These are phyloP conservation scores for Agrenia bidenticulata DNA, from an alignment of 2,888 invertebrate genomes.

Conservation along the genomic window DNA sequence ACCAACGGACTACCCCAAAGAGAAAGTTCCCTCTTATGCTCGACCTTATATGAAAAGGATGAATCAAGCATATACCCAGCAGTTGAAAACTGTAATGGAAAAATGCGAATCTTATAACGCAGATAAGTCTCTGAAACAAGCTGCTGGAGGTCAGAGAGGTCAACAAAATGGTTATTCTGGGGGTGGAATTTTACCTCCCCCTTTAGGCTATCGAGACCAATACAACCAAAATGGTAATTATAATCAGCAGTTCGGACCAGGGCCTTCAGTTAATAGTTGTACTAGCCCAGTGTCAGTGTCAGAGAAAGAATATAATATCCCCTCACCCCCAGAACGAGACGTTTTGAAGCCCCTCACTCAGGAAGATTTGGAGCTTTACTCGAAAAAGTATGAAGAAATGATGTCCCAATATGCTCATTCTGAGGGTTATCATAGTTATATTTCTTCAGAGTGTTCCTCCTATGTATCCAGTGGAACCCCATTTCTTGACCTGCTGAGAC, in stretches of 20 bases:
- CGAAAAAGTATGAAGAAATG: conserved; percentile 61
- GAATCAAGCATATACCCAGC: conserved; percentile 63
- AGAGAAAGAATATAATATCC: conserved; percentile 67
- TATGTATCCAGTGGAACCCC: conserved; percentile 63
- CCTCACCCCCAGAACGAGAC: conserved; percentile 71
- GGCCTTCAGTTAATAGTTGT: conserved; percentile 7
- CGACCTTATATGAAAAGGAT: conserved; percentile 66
- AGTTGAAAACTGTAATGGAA: conserved; percentile 71
- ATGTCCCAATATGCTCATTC: conserved; percentile 68
- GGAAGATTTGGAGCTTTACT: conserved; percentile 71
- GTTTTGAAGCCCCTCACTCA: conserved; percentile 61
- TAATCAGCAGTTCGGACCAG: conserved; percentile 26
- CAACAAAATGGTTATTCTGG: conserved; percentile 19
- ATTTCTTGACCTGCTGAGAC: conserved; percentile 68
- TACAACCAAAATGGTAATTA: conserved; percentile 24
- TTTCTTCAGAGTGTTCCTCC: conserved; percentile 67
- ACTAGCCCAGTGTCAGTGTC: neutral
- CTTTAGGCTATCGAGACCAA: conserved; percentile 57
- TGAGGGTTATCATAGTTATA: conserved; percentile 78
- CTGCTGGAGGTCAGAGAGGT: conserved; percentile 14
- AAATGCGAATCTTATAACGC: conserved; percentile 60
- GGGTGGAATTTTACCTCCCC: conserved; percentile 49
- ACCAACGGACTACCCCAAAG: conserved; percentile 70
- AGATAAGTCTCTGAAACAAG: conserved; percentile 12
- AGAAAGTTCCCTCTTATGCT: conserved; percentile 64